A percentile compares a stretch with the other conserved stretches of the same genome.
phyloP scores from a whole-genome alignment of 1,140 invertebrate genomes.

The Bemisia tabaci region DNA sequence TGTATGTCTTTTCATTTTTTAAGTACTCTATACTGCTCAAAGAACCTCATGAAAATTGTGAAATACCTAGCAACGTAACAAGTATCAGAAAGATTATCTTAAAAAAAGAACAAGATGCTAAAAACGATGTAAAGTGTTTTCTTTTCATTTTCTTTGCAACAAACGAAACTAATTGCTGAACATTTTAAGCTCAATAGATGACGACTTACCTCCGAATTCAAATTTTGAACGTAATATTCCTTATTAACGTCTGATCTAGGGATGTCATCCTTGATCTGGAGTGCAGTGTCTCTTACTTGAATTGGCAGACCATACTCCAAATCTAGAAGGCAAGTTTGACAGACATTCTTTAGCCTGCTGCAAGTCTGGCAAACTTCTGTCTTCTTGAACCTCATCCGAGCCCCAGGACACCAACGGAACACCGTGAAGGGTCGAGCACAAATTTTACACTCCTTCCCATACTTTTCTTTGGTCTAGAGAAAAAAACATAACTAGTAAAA shows the following conservation, averaged over 20 bases:
- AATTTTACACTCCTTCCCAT: constrained; percentile 99
- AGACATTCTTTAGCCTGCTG: constrained; percentile 96
- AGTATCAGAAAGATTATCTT: too few species aligned
- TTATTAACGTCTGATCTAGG: constrained; percentile 98
- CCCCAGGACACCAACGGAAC: constrained; percentile 95
- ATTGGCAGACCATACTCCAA: constrained; percentile 92
- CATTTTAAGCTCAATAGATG: too few species aligned
- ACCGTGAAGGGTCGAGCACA: constrained; percentile 96
- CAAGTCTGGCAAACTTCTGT: constrained; percentile 99
- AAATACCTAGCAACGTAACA: too few species aligned
- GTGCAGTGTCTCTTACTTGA: constrained; percentile 88
- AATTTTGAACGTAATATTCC: constrained; percentile 96
- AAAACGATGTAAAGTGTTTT: too few species aligned
- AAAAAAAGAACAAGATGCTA: too few species aligned
- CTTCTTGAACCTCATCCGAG: constrained; percentile 97
- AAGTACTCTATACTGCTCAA: too few species aligned
- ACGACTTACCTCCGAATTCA: constrained; percentile 67
- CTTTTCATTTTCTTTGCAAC: too few species aligned
- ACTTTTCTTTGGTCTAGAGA: constrained; percentile 88
- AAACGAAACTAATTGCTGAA: too few species aligned
- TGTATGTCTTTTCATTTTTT: too few species aligned
- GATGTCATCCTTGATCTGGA: constrained; percentile 88
- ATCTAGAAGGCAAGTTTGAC: constrained; percentile 96
- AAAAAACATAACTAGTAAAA: constrained; percentile 14
- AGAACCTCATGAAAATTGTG: too few species aligned